Conservation (phyloP, 2,797 vertebrate species). For the Paedocypris micromegethes region DNA sequence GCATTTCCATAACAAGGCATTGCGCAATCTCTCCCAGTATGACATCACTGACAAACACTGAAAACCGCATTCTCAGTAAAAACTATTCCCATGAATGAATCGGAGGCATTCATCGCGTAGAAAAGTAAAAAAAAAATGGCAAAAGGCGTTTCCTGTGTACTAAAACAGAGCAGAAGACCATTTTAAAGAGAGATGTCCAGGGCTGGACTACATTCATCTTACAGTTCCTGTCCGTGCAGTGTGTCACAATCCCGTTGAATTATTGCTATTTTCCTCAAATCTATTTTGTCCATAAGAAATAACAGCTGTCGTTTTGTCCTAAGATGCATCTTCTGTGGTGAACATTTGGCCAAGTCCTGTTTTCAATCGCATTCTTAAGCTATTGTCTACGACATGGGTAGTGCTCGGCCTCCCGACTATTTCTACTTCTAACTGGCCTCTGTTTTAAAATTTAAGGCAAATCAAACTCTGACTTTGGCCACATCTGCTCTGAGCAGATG, state of each 20-base stretch:
- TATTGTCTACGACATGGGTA: conserved; percentile 15
- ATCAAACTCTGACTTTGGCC: conserved; percentile 4
- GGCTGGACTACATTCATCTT: conserved; percentile 40
- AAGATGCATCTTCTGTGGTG: neutral
- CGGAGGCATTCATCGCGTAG: conserved; percentile 5
- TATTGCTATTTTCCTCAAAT: conserved; percentile 14
- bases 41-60: conserved; percentile 53
- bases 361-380: conserved; percentile 5
- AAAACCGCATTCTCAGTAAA: conserved; percentile 45
- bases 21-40: conserved; percentile 67
- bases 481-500: conserved; percentile 7
- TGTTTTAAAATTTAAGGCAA: conserved; percentile 23
- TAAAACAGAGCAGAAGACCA: conserved; percentile 8
- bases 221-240: conserved; percentile 5
- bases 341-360: neutral
- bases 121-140: conserved; percentile 9
- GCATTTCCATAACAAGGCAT: conserved; percentile 68
- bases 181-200: neutral
- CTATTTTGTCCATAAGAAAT: conserved; percentile 11
- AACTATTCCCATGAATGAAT: conserved; percentile 13
- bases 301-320: conserved; percentile 6
- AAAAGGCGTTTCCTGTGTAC: neutral
- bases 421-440: conserved; percentile 7
- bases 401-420: conserved; percentile 9
- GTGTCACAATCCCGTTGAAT: conserved; percentile 17